These are phyloP conservation scores for Smithornis capensis DNA, from an alignment of 2,113 vertebrate genomes.

Conservation along the genomic window DNA sequence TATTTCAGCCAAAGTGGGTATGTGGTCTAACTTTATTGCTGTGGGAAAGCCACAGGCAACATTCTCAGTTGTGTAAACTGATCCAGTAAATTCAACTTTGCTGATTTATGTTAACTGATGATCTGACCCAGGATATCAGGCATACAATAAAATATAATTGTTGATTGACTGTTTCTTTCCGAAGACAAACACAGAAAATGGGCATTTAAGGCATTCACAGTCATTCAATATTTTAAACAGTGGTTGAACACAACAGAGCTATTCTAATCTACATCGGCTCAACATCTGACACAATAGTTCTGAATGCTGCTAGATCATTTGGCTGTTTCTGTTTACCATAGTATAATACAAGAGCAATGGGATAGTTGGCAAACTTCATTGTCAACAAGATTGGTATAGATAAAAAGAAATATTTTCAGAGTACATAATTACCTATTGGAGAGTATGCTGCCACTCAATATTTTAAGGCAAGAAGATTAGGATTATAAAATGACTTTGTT, in stretches of 20 bases:
- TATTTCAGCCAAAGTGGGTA: slow-evolving; percentile 48
- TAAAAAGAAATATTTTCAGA: not conserved
- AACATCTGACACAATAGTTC: not conserved
- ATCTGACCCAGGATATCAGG: slow-evolving; percentile 21
- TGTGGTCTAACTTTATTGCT: slow-evolving; percentile 58
- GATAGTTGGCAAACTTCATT: not conserved
- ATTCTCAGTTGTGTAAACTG: slow-evolving; percentile 48
- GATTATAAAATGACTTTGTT: not conserved
- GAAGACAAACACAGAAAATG: not conserved
- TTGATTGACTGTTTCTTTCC: not conserved
- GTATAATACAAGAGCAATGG: not conserved
- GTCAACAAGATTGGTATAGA: not conserved
- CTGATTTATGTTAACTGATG: slow-evolving; percentile 50
- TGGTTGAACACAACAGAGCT: not conserved
- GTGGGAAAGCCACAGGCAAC: slow-evolving; percentile 57
- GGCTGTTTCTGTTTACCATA: not conserved
- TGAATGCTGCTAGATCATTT: not conserved
- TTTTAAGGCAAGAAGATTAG: not conserved
- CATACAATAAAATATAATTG: not conserved
- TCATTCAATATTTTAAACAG: not conserved
- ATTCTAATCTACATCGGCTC: not conserved
- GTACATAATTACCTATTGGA: not conserved
- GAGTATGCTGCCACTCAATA: not conserved
- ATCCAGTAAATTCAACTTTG: slow-evolving; percentile 41
- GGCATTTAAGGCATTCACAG: not conserved